Percentiles rank a stretch among this genome's conserved stretches.
Evolutionary conservation across 2,888 invertebrate species (phyloP).

Genomic region (Eucera pruinosa): DNA sequence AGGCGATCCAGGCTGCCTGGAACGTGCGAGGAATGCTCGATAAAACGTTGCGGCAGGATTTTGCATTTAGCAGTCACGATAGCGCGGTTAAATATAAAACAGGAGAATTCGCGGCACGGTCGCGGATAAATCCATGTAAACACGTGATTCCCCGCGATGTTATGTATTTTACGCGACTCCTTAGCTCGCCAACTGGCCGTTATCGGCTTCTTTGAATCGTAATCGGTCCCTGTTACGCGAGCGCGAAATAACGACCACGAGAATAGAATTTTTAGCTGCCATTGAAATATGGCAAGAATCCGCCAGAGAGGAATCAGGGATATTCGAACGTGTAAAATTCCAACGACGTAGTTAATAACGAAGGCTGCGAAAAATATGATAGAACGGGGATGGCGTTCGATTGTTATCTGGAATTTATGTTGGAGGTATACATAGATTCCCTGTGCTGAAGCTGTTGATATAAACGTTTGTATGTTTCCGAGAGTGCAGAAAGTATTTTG

Average conservation of each 20-base stretch:
- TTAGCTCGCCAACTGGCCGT: neutral
- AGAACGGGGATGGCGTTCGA: neutral
- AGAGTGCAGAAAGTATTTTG: neutral
- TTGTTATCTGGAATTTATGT: neutral
- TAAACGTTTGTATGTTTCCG: neutral
- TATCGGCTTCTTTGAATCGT: conserved; percentile 11
- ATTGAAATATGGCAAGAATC: neutral
- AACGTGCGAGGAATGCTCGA: conserved; percentile 56
- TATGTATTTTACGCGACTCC: conserved; percentile 4
- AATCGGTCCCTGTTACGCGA: neutral
- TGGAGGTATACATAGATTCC: neutral
- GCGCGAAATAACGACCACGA: neutral
- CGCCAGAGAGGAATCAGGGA: neutral
- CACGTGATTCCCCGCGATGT: conserved; percentile 15
- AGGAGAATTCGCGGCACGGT: conserved; percentile 24
- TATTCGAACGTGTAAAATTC: conserved; percentile 1
- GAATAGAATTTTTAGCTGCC: neutral
- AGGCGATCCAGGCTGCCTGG: conserved; percentile 36
- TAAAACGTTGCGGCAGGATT: conserved; percentile 39
- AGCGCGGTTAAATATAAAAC: conserved; percentile 50
- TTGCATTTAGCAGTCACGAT: conserved; percentile 53
- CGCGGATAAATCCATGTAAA: conserved; percentile 38
- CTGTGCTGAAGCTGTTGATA: neutral
- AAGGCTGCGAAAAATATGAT: neutral
- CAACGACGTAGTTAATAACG: conserved; percentile 3